Percentiles rank a stretch among this genome's conserved stretches.
Evolutionary conservation across 2,888 invertebrate species (phyloP).

Genomic region (Eupithecia vulgata): DNA sequence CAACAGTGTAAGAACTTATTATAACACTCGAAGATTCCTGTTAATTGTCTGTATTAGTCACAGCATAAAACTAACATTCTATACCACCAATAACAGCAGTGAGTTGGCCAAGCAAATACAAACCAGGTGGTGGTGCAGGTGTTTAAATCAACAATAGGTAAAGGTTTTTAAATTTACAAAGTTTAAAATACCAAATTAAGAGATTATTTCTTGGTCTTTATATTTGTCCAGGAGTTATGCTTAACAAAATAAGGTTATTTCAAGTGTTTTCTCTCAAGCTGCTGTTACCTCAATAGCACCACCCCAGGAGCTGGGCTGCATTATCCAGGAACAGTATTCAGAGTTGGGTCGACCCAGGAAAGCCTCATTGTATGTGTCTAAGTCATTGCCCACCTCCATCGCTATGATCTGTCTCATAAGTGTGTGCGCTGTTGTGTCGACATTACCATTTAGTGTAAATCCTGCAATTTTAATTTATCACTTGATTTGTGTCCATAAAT

Average conservation of each 20-base stretch:
- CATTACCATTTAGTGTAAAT: conserved; percentile 89
- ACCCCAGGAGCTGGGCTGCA: conserved; percentile 95
- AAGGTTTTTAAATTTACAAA: neutral
- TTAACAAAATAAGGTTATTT: neutral
- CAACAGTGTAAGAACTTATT: conserved; percentile 40
- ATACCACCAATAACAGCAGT: neutral
- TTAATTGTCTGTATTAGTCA: neutral
- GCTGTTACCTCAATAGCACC: conserved; percentile 92
- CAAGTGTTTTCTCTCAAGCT: neutral
- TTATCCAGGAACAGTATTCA: conserved; percentile 96
- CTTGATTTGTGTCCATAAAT: neutral
- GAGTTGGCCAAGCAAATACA: neutral
- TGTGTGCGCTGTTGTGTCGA: conserved; percentile 89
- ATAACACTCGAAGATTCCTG: neutral
- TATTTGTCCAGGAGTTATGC: neutral
- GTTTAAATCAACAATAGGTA: neutral
- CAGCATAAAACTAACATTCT: no score
- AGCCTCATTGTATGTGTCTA: conserved; percentile 91
- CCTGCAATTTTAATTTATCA: conserved; percentile 68
- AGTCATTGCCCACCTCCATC: conserved; percentile 90
- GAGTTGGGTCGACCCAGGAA: conserved; percentile 92
- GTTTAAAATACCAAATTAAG: neutral
- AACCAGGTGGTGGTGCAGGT: neutral
- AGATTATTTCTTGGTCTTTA: neutral
- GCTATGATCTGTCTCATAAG: conserved; percentile 95